phyloP scores from a whole-genome alignment of 2,888 invertebrate species.

The Linnaemya tessellans region DNA sequence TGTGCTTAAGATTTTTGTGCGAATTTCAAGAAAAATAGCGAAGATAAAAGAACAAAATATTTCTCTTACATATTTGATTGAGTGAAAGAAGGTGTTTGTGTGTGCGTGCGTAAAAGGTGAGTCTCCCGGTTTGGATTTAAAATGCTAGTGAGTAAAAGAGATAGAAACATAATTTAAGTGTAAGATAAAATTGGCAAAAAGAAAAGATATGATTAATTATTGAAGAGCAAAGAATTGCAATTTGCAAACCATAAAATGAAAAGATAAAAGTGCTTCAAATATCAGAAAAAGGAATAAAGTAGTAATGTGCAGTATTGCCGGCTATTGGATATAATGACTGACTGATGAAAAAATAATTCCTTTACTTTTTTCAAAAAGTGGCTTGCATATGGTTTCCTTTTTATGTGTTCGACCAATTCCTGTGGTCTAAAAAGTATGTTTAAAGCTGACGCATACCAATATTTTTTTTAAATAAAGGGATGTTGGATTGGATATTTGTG shows the following conservation, averaged over 20 bases:
- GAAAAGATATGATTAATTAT: conserved; percentile 46
- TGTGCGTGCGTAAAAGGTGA: conserved; percentile 67
- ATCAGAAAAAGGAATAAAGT: conserved; percentile 2
- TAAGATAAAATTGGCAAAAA: conserved; percentile 58
- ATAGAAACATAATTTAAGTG: conserved; percentile 42
- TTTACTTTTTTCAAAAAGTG: conserved; percentile 42
- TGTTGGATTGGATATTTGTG: conserved; percentile 52
- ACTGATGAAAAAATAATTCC: conserved; percentile 50
- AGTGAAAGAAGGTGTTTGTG: conserved; percentile 31
- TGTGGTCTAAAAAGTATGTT: conserved; percentile 39
- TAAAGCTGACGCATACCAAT: conserved; percentile 65
- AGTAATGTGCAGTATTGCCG: conserved; percentile 35
- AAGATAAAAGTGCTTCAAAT: conserved; percentile 34
- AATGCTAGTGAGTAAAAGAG: conserved; percentile 59
- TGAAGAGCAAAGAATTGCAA: conserved; percentile 44
- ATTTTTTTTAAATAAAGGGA: conserved; percentile 54
- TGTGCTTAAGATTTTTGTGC: conserved; percentile 19
- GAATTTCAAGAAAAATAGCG: conserved; percentile 30
- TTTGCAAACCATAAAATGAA: conserved; percentile 7
- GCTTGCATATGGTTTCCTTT: conserved; percentile 64
- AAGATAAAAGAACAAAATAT: conserved; percentile 38
- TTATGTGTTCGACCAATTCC: conserved; percentile 51
- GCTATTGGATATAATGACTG: neutral
- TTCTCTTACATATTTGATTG: conserved; percentile 48
- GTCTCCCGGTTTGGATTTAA: conserved; percentile 63